These are phyloP conservation scores for Heterochromis multidens DNA, from an alignment of 2,113 vertebrate species.

Conservation along the genomic window DNA sequence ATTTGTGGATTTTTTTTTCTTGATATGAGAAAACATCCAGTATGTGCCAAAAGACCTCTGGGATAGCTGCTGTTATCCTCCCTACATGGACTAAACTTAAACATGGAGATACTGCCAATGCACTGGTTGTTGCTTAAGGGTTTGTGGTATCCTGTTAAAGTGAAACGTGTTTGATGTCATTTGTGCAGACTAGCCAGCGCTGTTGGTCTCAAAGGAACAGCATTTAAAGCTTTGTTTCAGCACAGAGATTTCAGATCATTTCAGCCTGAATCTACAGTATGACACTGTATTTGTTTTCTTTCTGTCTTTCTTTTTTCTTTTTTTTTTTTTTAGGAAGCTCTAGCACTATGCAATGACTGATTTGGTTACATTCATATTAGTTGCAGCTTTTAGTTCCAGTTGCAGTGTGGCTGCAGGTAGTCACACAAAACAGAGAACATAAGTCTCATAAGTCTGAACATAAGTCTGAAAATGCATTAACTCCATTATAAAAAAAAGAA, in stretches of 20 bases:
- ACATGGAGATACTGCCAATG: constrained; percentile 27
- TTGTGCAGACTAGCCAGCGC: constrained; percentile 15
- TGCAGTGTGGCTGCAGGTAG: constrained; percentile 1
- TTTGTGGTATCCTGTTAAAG: constrained; percentile 45
- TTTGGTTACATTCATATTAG: not conserved
- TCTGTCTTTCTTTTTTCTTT: not conserved
- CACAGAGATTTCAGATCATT: constrained; percentile 34
- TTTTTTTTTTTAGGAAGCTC: constrained; percentile 17
- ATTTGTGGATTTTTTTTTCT: not conserved
- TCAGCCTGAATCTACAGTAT: constrained; percentile 1
- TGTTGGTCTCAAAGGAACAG: constrained; percentile 29
- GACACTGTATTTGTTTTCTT: constrained; percentile 1
- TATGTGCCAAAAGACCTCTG: constrained; percentile 13
- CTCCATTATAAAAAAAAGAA: not conserved
- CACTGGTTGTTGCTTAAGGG: constrained; percentile 39
- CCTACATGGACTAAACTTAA: constrained; percentile 47
- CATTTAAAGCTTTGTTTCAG: constrained; percentile 26
- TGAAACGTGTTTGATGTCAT: constrained; percentile 34
- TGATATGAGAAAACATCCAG: constrained; percentile 14
- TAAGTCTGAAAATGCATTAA: constrained; percentile 54
- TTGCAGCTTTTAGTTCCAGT: not conserved
- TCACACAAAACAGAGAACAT: not conserved
- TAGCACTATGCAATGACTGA: not conserved
- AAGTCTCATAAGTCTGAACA: too few species aligned
- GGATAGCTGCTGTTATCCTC: constrained; percentile 47